These are phyloP conservation scores for Gandaritis pyraliata DNA, from an alignment of 2,888 invertebrate genomes.

Conservation along the genomic window DNA sequence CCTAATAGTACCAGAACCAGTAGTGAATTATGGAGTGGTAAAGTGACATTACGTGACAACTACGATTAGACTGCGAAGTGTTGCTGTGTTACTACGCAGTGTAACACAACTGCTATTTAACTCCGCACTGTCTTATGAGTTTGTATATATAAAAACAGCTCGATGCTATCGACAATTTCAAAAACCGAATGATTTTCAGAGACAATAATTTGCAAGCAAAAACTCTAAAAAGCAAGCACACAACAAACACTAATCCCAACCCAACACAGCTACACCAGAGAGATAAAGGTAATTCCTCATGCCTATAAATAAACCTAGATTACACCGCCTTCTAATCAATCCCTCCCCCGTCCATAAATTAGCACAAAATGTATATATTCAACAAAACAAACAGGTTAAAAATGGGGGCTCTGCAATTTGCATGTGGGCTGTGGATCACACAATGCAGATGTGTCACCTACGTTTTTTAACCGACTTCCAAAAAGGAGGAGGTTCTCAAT, in stretches of 20 bases:
- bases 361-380: slow-evolving; percentile 49
- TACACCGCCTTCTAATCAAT: slow-evolving; percentile 46
- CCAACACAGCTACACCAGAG: slow-evolving; percentile 6
- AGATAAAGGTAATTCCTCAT: slow-evolving; percentile 16
- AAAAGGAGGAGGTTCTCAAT: too few relatives aligned
- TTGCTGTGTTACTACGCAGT: too few relatives aligned
- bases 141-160: too few relatives aligned
- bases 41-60: too few relatives aligned
- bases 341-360: slow-evolving; percentile 48
- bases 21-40: too few relatives aligned
- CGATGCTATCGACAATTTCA: too few relatives aligned
- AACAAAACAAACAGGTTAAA: slow-evolving; percentile 79
- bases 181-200: too few relatives aligned
- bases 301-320: slow-evolving; percentile 44
- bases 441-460: slow-evolving; percentile 67
- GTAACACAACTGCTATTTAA: too few relatives aligned
- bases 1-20: too few relatives aligned
- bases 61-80: too few relatives aligned
- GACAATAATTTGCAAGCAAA: background rate
- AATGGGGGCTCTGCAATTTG: slow-evolving; percentile 76
- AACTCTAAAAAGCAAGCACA: background rate
- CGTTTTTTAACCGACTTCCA: too few relatives aligned
- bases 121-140: too few relatives aligned
- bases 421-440: slow-evolving; percentile 69
- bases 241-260: slow-evolving; percentile 15